Evolutionary conservation across 2,113 vertebrate species (phyloP), one percentile per base, ranked within the genome.

Genomic region (Rutilus rutilus): DNA sequence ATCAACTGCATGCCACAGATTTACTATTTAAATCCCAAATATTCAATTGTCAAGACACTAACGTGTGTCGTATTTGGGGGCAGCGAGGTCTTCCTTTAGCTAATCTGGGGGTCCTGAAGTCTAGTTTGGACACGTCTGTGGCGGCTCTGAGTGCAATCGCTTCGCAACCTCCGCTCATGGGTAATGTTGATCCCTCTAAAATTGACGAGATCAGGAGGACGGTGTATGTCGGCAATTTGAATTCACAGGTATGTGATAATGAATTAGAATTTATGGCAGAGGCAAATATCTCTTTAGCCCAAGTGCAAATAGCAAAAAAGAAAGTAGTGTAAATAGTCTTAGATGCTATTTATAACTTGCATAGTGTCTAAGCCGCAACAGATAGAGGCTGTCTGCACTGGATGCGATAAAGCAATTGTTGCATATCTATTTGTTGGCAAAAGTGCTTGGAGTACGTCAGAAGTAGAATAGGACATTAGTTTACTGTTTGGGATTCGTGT

Each of bases 101-200:
- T 88, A 96, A 94, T 87, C 95, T 96, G 88, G 92, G 95, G 57
- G 94, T 96, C 2, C 84, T 93, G 9, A 88, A 93, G 1, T 89
- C 96, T 71, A 89, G 87, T 36, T 62, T 98, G 80, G 97, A 97
- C 47, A 90, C 96, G 57, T 88, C 95, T 10, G 94, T 96, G 52
- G 88, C 96, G 0, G 90, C 89, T 2, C 91, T 96, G 79, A 94
- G 93, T 87, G 87, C 95, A 84, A 92, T 93, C 87, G 92, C 95
- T 30, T 90, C 96, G 42, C 97, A 98, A 77, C 96, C 96, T 65
- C 97, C 97, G 2, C 95, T 98, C 89, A 97, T 97, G 94, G 97
- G 97, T 45, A 99, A 99, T 86, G 97, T 99, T 79, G 97, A 99
- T 85, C 97, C 97, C 82, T 96, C 97, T 33, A 99, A 99, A 93